Evolutionary conservation across 2,888 invertebrate genomes (phyloP).

Genomic region (Schizaphis graminum): DNA sequence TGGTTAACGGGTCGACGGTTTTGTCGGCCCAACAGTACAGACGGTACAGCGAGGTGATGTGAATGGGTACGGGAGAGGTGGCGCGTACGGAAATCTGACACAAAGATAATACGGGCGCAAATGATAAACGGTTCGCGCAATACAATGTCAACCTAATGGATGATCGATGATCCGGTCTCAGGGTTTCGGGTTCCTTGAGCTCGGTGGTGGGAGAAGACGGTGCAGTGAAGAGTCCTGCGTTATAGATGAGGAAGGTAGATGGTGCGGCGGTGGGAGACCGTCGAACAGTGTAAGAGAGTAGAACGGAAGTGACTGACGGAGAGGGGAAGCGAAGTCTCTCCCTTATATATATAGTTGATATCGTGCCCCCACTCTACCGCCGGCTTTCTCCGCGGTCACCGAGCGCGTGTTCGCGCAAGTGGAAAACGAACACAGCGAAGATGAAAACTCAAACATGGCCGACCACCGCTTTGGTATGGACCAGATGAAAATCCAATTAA

Average conservation of each 20-base stretch:
- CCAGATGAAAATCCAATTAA: slow-evolving; percentile 65
- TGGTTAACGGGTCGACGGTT: slow-evolving; percentile 62
- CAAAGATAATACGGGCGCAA: slow-evolving; percentile 63
- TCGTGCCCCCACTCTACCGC: slow-evolving; percentile 9
- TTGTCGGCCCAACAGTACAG: background rate
- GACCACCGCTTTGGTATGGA: slow-evolving; percentile 52
- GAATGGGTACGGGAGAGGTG: background rate
- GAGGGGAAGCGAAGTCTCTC: background rate
- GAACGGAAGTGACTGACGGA: background rate
- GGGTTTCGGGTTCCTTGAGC: slow-evolving; percentile 46
- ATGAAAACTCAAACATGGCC: slow-evolving; percentile 65
- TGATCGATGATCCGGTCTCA: slow-evolving; percentile 65
- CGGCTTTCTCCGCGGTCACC: slow-evolving; percentile 51
- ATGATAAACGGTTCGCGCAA: slow-evolving; percentile 63
- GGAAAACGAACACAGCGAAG: slow-evolving; percentile 61
- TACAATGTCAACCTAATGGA: slow-evolving; percentile 66
- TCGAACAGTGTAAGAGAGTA: background rate
- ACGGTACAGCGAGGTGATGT: background rate
- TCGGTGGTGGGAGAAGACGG: background rate
- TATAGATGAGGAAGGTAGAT: background rate
- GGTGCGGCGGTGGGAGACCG: background rate
- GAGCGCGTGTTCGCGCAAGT: slow-evolving; percentile 61
- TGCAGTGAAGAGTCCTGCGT: background rate
- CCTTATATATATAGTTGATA: slow-evolving; percentile 13
- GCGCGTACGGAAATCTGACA: slow-evolving; percentile 60